These are phyloP conservation scores for Halocaridina rubra DNA, from an alignment of 2,888 invertebrate genomes.

Conservation along the genomic window DNA sequence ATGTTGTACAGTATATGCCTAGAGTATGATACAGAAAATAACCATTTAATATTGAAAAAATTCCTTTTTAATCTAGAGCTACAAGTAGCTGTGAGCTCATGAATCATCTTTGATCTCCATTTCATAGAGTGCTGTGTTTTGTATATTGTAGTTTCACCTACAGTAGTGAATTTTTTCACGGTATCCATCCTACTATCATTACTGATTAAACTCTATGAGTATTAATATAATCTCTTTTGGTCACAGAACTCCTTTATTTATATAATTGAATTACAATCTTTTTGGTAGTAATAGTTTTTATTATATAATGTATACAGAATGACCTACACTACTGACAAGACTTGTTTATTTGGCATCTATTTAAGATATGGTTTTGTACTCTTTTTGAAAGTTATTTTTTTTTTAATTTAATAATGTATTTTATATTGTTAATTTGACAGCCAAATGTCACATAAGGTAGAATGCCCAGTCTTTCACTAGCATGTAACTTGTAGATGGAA, in stretches of 20 bases:
- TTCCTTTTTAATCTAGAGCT: not conserved
- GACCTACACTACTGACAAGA: too few species aligned
- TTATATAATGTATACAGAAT: too few species aligned
- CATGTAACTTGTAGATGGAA: slow-evolving; percentile 27
- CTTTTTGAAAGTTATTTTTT: too few species aligned
- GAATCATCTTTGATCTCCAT: slow-evolving; percentile 1
- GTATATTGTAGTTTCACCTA: slow-evolving; percentile 22
- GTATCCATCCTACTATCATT: slow-evolving; percentile 42
- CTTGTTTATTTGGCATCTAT: too few species aligned
- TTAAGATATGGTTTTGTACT: too few species aligned
- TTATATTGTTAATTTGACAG: slow-evolving; percentile 23
- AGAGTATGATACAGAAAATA: too few species aligned
- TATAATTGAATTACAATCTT: too few species aligned
- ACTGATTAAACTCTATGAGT: not conserved
- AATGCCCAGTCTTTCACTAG: slow-evolving; percentile 44
- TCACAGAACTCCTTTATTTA: too few species aligned
- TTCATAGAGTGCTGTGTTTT: slow-evolving; percentile 34
- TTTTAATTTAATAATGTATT: not conserved
- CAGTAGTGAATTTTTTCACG: slow-evolving; percentile 14
- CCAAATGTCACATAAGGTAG: slow-evolving; percentile 45
- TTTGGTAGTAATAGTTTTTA: too few species aligned
- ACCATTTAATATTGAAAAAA: too few species aligned
- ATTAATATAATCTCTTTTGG: too few species aligned
- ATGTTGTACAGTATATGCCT: too few species aligned
- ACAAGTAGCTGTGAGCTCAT: slow-evolving; percentile 1